Base-by-base conservation (phyloP, 2,797 vertebrate genomes). In the Channa striata region DNA sequence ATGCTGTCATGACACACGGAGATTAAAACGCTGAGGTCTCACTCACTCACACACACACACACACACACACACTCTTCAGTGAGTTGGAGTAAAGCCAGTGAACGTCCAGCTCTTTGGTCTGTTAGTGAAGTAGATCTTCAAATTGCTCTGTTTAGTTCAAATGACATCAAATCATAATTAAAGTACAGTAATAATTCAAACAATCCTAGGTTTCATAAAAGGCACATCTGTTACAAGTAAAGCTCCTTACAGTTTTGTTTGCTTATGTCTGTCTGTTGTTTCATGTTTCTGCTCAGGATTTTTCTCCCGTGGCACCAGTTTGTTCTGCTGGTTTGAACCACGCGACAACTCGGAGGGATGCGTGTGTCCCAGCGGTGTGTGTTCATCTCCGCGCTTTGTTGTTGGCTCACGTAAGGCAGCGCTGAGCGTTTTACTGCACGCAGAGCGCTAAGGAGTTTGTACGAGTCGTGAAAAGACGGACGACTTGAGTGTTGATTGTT, bases 291-390 rank as follows among this genome's bases (percentile, higher is more conserved):
- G 67, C 72, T 67, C 12, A 40, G 44, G 51, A 42, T 56, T 61
- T 58, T n/a, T 49, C 20, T 64, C 60, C 16, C 11, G 34, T 7
- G 9, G 47, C 9, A 0, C 17, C 25, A 16, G n/a, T 68, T 83
- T 78, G 19, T 74, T 73, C 77, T 74, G 39, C 53, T 68, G 40
- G 20, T 72, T 56, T 50, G 30, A 72, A 67, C 43, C 58, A 69
- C 36, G 47, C 33, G 44, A 70, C 50, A 37, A 23, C 43, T 75
- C 64, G 17, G 0, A 0, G 25, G 67, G 67, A 60, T 58, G 47
- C 66, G 1, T 1, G 25, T 6, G n/a, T 60, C 51, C 57, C 52
- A 19, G 60, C 4, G 1, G 68, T 23, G 33, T 53, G 30, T 21
- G 69, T 68, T 78, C 59, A 66, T 74, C 54, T 68, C 48, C 0